Conservation (phyloP, 2,888 invertebrate species). For the Lottia scabra region DNA sequence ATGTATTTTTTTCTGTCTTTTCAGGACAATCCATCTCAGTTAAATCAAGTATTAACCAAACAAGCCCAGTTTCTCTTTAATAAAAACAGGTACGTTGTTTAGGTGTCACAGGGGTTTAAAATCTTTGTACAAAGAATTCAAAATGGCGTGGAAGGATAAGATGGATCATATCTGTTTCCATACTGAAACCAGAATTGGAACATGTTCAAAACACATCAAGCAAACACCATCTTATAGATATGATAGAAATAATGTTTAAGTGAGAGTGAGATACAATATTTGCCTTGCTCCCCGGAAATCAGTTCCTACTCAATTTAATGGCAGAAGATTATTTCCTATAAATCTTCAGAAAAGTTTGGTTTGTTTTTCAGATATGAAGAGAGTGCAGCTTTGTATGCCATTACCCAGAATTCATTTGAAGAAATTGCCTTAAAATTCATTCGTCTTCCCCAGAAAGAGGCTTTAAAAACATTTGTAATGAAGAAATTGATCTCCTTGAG, state of each 20-base stretch:
- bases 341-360: background rate
- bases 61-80: slow-evolving; percentile 89
- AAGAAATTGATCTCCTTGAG: slow-evolving; percentile 76
- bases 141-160: too few relatives aligned
- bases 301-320: background rate
- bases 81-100: slow-evolving; percentile 75
- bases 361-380: slow-evolving; percentile 74
- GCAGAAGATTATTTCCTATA: background rate
- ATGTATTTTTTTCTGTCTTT: slow-evolving; percentile 8
- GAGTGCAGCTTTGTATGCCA: slow-evolving; percentile 89
- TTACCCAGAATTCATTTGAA: slow-evolving; percentile 93
- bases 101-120: too few relatives aligned
- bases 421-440: slow-evolving; percentile 93
- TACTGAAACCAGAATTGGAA: too few relatives aligned
- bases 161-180: too few relatives aligned
- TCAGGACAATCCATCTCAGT: slow-evolving; percentile 81
- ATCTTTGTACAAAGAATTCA: too few relatives aligned
- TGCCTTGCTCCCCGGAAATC: too few relatives aligned
- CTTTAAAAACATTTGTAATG: slow-evolving; percentile 88
- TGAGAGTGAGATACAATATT: too few relatives aligned
- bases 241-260: too few relatives aligned
- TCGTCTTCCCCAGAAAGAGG: slow-evolving; percentile 82
- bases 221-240: too few relatives aligned
- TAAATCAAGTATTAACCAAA: slow-evolving; percentile 86
- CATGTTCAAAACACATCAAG: too few relatives aligned